Evolutionary conservation across 2,888 invertebrate genomes (phyloP).

Genomic region (Zaprionus lineosus): DNA sequence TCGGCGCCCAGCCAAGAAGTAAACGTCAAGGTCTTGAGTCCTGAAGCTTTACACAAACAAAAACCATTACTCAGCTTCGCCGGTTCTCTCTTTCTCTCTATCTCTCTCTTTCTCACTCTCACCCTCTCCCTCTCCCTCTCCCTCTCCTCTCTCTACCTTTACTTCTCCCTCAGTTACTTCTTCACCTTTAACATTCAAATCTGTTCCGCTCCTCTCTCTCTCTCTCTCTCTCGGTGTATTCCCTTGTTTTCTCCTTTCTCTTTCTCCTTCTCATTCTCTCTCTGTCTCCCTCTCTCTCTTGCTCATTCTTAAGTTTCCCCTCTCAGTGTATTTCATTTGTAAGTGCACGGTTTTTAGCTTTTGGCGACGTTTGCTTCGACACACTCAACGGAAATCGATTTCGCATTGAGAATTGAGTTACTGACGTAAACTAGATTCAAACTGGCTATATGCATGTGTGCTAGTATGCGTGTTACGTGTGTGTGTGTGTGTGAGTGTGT

Average conservation of each 20-base stretch:
- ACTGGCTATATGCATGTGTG: neutral
- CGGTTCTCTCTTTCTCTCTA: neutral
- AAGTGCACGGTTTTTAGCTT: constrained; percentile 22
- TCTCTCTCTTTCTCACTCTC: constrained; percentile 3
- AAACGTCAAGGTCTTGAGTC: constrained; percentile 34
- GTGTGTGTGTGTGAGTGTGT: constrained; percentile 16
- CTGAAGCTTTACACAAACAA: constrained; percentile 7
- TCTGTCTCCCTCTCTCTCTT: constrained; percentile 3
- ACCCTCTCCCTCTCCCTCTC: neutral
- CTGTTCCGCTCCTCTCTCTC: neutral
- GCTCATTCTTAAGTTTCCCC: neutral
- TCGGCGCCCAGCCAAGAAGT: constrained; percentile 64
- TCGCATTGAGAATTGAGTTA: constrained; percentile 63
- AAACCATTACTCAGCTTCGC: constrained; percentile 8
- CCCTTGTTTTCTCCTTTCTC: too few relatives aligned
- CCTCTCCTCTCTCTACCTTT: neutral
- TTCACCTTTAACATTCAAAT: too few relatives aligned
- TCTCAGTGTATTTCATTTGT: constrained; percentile 20
- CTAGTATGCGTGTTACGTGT: neutral
- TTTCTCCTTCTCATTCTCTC: neutral
- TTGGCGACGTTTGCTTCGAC: constrained; percentile 47
- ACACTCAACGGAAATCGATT: constrained; percentile 72
- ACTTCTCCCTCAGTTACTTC: constrained; percentile 1
- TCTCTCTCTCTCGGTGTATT: neutral
- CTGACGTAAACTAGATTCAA: constrained; percentile 45